A percentile compares a stretch with the other conserved stretches of the same genome.
These are phyloP conservation scores for Eilema sororculum DNA, from an alignment of 2,888 invertebrate genomes.

Conservation along the genomic window DNA sequence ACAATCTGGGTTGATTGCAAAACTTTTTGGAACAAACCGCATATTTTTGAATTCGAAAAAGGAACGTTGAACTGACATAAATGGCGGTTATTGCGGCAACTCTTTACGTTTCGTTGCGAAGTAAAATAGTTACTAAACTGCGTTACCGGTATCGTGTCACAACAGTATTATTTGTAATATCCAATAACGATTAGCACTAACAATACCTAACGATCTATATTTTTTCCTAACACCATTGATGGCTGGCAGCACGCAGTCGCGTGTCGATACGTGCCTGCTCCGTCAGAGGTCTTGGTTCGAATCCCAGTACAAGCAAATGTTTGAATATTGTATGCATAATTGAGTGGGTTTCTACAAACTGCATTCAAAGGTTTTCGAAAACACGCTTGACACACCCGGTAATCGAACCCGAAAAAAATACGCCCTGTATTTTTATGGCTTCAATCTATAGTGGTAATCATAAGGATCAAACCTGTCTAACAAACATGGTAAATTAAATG, in stretches of 20 bases:
- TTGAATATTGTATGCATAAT: too few relatives aligned
- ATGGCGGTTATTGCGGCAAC: conserved; percentile 42
- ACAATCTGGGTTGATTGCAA: conserved; percentile 29
- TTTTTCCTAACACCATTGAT: background rate
- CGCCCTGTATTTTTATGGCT: too few relatives aligned
- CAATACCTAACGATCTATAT: background rate
- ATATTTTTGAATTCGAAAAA: conserved; percentile 40
- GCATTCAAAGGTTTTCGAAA: too few relatives aligned
- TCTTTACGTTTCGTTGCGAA: conserved; percentile 36
- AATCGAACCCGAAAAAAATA: too few relatives aligned
- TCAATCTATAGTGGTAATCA: too few relatives aligned
- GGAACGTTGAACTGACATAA: conserved; percentile 37
- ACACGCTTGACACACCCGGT: too few relatives aligned
- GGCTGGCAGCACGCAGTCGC: background rate
- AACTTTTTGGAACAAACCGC: conserved; percentile 31
- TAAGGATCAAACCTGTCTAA: too few relatives aligned
- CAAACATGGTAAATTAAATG: too few relatives aligned
- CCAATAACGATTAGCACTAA: conserved; percentile 8
- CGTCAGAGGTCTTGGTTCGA: background rate
- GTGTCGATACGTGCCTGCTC: background rate
- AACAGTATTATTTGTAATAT: conserved; percentile 9
- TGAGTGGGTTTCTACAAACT: too few relatives aligned
- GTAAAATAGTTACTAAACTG: conserved; percentile 11
- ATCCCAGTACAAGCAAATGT: background rate
- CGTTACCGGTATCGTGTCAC: background rate